Base-by-base conservation (phyloP, 2,113 vertebrate genomes). In the Elaphurus davidianus region DNA sequence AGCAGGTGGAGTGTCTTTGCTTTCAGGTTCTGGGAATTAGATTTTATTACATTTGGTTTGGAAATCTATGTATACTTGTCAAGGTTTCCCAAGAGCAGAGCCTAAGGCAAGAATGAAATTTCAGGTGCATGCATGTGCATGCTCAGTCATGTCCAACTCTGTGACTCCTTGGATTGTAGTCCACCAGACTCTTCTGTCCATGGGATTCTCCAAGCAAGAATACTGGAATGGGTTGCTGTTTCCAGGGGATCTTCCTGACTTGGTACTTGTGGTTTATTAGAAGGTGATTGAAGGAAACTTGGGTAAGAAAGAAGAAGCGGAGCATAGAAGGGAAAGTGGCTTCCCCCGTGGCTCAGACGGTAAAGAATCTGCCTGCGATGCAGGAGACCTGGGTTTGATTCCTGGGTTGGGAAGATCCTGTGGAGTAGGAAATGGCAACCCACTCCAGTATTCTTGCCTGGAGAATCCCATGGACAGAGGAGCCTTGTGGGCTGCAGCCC, bases 31-130 rank as follows among this genome's bases (percentile, higher is more conserved):
- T 82, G 79, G 93, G 87, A 96, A 76, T 79, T 94, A 21, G 10
- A 19, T 83, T 74, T 93, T 87, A 96, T 62, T 71, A 59, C 40
- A 84, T 92, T 79, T 96, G 74, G 43, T n/a, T 50, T 97, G 83
- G 87, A 97, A 87, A 81, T 67, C 28, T 64, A 59, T 54, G 79
- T 74, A 79, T 57, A 59, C n/a, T 90, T 90, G 62, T 93, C 67
- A 85, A 8, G 7, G 54, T 87, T 93, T 90, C 91, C 74, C 87
- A 47, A 27, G 96, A 97, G 81, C 64, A 90, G 83, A 50, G 78
- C 71, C 71, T 5, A 45, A 86, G 79, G 81, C 62, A 84, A 88
- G 74, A 43, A 87, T 97, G 91, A 82, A 91, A 71, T 40, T 71
- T 15, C 62, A 30, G 11, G 47, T 78, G 78, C 71, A 40, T 1